Conservation (phyloP, 1,140 invertebrate genomes). For the Physella acuta region DNA sequence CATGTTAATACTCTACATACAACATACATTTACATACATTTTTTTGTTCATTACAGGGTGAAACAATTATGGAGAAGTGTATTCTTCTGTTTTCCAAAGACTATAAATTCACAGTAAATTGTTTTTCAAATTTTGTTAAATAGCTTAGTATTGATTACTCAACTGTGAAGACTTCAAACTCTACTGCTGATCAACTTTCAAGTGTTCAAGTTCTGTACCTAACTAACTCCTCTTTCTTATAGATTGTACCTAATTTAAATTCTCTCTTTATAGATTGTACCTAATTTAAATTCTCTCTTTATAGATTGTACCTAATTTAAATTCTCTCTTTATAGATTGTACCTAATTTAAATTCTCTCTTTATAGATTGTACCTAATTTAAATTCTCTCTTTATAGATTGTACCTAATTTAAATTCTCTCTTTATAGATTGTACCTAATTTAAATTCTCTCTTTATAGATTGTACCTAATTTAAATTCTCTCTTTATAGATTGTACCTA, state of each 20-base stretch:
- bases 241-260: background rate
- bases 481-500: background rate
- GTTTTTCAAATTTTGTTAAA: background rate
- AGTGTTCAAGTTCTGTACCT: no score
- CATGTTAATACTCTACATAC: background rate
- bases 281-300: background rate
- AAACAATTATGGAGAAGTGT: slow-evolving; percentile 26
- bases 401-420: background rate
- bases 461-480: background rate
- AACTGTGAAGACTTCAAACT: no score
- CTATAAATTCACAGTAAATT: slow-evolving; percentile 21
- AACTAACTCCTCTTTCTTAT: background rate
- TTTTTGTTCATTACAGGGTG: slow-evolving; percentile 15
- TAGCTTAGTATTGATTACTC: background rate
- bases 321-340: background rate
- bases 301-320: background rate
- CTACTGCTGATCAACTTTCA: no score
- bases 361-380: background rate
- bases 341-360: background rate
- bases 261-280: background rate
- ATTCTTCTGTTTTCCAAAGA: slow-evolving; percentile 14
- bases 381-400: background rate
- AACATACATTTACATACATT: background rate
- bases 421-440: background rate
- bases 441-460: background rate